Conservation (phyloP, 2,797 vertebrate species). For the Margarornis squamiger region DNA sequence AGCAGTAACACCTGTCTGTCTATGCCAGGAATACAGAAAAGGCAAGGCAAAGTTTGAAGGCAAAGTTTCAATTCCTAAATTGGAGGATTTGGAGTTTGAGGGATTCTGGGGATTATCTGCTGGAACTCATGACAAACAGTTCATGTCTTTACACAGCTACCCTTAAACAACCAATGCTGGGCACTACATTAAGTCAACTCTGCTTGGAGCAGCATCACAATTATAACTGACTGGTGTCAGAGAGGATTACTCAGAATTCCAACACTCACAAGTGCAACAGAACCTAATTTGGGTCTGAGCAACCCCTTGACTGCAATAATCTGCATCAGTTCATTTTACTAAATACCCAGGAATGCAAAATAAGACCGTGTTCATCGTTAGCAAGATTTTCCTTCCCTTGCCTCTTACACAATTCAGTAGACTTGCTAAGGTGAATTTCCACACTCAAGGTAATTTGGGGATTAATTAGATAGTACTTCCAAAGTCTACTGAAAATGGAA, state of each 20-base stretch:
- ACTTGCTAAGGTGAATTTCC: background rate
- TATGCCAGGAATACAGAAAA: background rate
- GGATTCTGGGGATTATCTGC: background rate
- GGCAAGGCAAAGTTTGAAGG: background rate
- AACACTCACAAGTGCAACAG: background rate
- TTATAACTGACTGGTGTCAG: background rate
- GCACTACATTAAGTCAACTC: background rate
- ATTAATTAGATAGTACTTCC: background rate
- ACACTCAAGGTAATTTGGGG: background rate
- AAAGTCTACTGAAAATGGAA: background rate
- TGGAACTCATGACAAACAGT: background rate
- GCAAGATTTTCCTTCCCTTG: background rate
- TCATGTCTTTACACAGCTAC: background rate
- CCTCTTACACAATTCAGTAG: background rate
- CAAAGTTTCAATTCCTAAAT: background rate
- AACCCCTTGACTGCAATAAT: background rate
- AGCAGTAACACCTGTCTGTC: background rate
- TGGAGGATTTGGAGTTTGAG: background rate
- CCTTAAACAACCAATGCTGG: background rate
- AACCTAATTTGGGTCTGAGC: background rate
- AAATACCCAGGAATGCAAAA: background rate
- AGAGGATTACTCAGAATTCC: background rate
- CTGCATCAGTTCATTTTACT: background rate
- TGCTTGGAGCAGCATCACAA: background rate
- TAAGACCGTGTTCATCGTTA: accelerated